These are phyloP conservation scores for Trogon surrucura DNA, from an alignment of 2,113 vertebrate genomes.

Conservation along the genomic window DNA sequence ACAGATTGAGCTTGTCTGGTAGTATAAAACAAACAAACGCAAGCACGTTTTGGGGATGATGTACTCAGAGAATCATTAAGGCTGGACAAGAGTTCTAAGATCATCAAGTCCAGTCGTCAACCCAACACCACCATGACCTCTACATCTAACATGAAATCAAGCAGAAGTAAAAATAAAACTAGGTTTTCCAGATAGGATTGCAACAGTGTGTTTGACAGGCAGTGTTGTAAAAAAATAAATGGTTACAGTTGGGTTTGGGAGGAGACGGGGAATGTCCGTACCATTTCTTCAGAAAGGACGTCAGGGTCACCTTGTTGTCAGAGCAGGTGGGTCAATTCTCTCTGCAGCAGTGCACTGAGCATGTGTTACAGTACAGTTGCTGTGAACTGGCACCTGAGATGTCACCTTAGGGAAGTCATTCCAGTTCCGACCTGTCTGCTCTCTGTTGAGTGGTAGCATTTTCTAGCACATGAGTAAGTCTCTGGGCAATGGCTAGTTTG, in stretches of 20 bases:
- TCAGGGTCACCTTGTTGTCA: neutral
- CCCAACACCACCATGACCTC: no score
- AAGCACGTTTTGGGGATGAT: neutral
- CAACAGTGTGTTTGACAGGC: neutral
- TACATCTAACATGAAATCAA: neutral
- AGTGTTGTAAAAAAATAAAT: neutral
- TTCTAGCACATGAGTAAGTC: neutral
- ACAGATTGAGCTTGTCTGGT: neutral
- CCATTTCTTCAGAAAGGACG: accelerated
- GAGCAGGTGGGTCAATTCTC: neutral
- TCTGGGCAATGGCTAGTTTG: neutral
- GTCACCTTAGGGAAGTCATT: accelerated
- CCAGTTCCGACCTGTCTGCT: accelerated
- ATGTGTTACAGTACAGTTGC: accelerated
- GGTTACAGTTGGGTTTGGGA: neutral
- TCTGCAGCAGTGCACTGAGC: neutral
- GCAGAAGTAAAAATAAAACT: neutral
- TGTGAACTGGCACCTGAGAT: neutral
- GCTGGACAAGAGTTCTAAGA: no score
- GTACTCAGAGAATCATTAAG: no score
- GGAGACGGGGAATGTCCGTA: neutral
- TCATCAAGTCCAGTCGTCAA: no score
- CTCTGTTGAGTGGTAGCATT: neutral
- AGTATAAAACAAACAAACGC: neutral
- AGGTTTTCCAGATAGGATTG: neutral